phyloP scores from a whole-genome alignment of 2,797 vertebrate genomes.

The Anas capensis region DNA sequence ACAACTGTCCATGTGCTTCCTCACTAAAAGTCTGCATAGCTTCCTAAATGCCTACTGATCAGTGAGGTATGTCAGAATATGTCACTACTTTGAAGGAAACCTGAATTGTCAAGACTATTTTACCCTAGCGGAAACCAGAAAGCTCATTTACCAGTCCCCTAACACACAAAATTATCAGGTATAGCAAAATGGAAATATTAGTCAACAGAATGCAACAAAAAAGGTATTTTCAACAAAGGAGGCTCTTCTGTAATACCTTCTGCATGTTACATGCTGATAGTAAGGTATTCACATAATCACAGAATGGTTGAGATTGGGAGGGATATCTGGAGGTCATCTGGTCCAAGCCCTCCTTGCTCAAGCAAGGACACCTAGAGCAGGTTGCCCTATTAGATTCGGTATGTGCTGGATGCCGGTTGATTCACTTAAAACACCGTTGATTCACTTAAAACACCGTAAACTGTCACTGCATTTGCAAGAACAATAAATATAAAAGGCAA shows the following conservation, averaged over 20 bases:
- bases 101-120: background rate
- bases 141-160: background rate
- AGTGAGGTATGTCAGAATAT: background rate
- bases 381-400: background rate
- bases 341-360: background rate
- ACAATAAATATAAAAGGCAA: rapidly evolving
- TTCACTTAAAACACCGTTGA: background rate
- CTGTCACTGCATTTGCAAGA: background rate
- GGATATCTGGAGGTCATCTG: background rate
- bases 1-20: background rate
- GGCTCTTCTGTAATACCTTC: background rate
- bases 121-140: background rate
- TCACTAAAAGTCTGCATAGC: background rate
- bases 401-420: background rate
- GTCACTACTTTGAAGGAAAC: background rate
- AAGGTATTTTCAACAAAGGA: background rate
- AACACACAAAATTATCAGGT: background rate
- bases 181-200: background rate
- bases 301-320: background rate
- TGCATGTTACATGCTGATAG: rapidly evolving
- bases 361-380: background rate
- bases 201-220: background rate
- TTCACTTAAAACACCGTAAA: background rate
- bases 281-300: background rate
- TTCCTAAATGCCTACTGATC: background rate